phyloP scores from a whole-genome alignment of 2,113 vertebrate genomes.

The Grantiella picta region DNA sequence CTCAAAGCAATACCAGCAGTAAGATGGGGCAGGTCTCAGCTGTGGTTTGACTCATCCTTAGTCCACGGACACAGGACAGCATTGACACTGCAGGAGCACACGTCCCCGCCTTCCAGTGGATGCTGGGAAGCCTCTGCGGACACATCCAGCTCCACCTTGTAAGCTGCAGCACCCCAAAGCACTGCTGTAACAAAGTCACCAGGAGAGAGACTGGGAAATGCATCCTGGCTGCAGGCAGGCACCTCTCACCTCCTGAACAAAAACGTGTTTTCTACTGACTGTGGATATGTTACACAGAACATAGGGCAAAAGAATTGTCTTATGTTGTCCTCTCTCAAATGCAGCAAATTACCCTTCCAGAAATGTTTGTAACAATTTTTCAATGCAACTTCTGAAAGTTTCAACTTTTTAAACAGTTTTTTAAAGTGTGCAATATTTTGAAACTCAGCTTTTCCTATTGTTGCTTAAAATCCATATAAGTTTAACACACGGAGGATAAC shows the following conservation, averaged over 20 bases:
- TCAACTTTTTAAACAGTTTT: not conserved
- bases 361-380: not conserved
- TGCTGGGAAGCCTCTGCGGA: not conserved
- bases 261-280: not conserved
- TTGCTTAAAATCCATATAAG: not conserved
- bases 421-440: not conserved
- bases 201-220: not conserved
- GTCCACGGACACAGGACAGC: not conserved
- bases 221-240: not conserved
- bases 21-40: not conserved
- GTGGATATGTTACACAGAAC: not conserved
- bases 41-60: not conserved
- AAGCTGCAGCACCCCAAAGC: not conserved
- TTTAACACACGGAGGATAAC: not conserved
- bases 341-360: not conserved
- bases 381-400: not conserved
- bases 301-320: not conserved
- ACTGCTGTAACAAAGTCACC: accelerated
- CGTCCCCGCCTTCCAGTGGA: accelerated
- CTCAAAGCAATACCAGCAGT: not conserved
- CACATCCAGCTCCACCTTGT: too few relatives aligned
- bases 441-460: not conserved
- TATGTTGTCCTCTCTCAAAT: not conserved
- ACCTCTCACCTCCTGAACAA: not conserved
- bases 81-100: not conserved